phyloP scores from a whole-genome alignment of 2,113 vertebrate genomes.

The Cyanoliseus patagonus region DNA sequence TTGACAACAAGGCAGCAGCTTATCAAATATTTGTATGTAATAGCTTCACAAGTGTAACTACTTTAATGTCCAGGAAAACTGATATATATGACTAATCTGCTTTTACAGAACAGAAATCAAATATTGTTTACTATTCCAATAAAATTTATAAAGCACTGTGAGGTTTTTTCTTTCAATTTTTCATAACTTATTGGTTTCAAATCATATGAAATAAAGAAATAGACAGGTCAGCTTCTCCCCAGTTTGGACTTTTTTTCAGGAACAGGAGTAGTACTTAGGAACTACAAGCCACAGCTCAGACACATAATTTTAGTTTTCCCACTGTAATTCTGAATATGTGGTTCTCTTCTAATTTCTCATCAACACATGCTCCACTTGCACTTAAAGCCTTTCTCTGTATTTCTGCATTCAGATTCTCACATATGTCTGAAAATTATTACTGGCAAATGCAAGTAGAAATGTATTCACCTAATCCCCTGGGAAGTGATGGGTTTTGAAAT shows the following conservation, averaged over 20 bases:
- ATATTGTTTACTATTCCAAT: neutral
- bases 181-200: neutral
- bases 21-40: neutral
- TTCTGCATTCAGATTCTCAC: neutral
- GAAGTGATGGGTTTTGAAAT: neutral
- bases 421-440: neutral
- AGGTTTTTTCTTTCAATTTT: neutral
- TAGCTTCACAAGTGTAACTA: neutral
- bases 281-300: neutral
- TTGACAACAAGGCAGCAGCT: neutral
- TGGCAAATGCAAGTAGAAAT: neutral
- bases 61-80: neutral
- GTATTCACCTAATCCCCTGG: neutral
- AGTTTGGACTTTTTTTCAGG: neutral
- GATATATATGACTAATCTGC: neutral
- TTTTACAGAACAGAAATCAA: neutral
- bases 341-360: neutral
- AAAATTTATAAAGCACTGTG: neutral
- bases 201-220: neutral
- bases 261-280: neutral
- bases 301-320: neutral
- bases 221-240: neutral
- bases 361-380: rapidly evolving
- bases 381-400: neutral
- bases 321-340: neutral